Conservation (phyloP, 2,113 vertebrate genomes). For the Lycaon pictus region DNA sequence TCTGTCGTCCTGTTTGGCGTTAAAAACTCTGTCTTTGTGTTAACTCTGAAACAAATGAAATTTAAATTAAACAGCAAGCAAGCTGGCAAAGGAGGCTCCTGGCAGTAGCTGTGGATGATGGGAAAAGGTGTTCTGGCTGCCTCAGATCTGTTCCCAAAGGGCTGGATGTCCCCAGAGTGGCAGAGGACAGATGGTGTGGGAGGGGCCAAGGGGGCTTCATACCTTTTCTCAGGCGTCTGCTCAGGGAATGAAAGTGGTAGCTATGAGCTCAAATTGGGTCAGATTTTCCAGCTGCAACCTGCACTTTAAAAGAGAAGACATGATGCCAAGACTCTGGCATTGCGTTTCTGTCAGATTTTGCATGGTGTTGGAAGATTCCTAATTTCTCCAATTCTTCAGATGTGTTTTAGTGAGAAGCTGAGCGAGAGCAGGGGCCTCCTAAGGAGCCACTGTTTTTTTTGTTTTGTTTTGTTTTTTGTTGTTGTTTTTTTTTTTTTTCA, state of each 20-base stretch:
- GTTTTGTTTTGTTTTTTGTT: too few relatives aligned
- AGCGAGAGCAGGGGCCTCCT: background rate
- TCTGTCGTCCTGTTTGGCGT: background rate
- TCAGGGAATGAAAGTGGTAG: background rate
- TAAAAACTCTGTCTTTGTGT: background rate
- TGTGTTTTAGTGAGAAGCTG: background rate
- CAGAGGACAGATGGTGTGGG: background rate
- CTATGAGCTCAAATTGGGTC: background rate
- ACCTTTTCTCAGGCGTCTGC: background rate
- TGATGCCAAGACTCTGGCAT: background rate
- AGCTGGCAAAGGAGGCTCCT: background rate
- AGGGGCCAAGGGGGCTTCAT: background rate
- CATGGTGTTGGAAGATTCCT: background rate
- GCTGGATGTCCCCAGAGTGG: background rate
- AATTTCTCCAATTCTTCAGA: background rate
- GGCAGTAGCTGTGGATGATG: background rate
- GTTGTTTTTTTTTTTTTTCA: too few relatives aligned
- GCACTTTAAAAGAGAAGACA: background rate
- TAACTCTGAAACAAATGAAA: background rate
- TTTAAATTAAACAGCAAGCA: conserved; percentile 42
- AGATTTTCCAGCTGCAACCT: background rate
- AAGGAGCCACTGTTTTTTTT: background rate
- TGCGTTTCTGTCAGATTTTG: background rate
- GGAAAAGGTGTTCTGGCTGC: background rate
- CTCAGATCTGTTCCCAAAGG: background rate